A percentile compares a stretch with the other conserved stretches of the same genome.
Conservation (phyloP, 1,140 invertebrate genomes). For the Doryteuthis pealeii region DNA sequence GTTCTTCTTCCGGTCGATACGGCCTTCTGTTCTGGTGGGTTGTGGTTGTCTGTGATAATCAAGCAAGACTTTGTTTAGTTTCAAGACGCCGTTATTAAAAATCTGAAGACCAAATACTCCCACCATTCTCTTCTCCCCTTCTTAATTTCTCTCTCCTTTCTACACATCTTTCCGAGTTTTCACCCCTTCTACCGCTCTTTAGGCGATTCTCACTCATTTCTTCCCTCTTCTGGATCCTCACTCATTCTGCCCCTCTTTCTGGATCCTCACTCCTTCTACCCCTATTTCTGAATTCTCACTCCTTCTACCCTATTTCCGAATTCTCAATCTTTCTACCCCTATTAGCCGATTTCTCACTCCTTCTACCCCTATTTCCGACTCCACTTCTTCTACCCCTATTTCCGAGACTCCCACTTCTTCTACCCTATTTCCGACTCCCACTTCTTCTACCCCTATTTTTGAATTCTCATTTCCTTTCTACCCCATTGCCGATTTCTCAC, state of each 20-base stretch:
- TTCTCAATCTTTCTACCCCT: background rate
- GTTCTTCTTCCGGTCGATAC: too few relatives aligned
- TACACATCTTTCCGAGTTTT: background rate
- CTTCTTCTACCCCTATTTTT: background rate
- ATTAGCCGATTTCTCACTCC: background rate
- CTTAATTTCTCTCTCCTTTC: background rate
- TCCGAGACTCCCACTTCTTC: background rate
- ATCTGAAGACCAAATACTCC: too few relatives aligned
- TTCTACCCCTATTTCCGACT: background rate
- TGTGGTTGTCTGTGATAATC: too few relatives aligned
- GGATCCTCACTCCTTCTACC: background rate
- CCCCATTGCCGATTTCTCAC: background rate
- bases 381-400: background rate
- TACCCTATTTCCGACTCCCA: background rate
- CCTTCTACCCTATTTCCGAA: background rate
- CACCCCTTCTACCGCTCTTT: background rate
- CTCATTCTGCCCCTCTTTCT: background rate
- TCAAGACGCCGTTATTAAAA: too few relatives aligned
- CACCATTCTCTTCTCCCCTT: background rate
- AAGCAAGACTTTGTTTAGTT: too few relatives aligned
- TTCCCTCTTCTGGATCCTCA: background rate
- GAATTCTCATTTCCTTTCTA: background rate
- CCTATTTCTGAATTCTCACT: background rate
- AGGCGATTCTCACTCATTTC: background rate
- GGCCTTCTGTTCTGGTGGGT: too few relatives aligned